Evolutionary conservation across 2,888 invertebrate species (phyloP).

Genomic region (Mythimna pallens): DNA sequence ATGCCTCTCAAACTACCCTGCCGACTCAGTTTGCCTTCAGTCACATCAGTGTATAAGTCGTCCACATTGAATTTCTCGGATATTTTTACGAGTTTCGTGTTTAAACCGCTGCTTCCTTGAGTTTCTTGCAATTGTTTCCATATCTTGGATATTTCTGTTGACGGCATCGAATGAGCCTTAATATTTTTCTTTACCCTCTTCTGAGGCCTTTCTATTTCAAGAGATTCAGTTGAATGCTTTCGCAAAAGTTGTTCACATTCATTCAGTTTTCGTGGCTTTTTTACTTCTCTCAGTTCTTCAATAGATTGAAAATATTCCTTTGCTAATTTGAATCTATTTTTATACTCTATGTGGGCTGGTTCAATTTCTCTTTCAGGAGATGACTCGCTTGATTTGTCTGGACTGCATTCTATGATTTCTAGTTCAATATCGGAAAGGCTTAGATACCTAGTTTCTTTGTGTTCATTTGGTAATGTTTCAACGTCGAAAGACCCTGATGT

Average conservation of each 20-base stretch:
- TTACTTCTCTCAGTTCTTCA: conserved; percentile 82
- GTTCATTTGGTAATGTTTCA: conserved; percentile 68
- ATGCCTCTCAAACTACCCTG: conserved; percentile 89
- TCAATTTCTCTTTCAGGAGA: conserved; percentile 74
- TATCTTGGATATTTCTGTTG: conserved; percentile 85
- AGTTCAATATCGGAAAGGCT: conserved; percentile 86
- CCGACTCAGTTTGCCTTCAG: conserved; percentile 85
- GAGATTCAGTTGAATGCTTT: conserved; percentile 83
- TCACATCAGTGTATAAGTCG: conserved; percentile 87
- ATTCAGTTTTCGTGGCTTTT: conserved; percentile 79
- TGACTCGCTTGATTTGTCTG: conserved; percentile 74
- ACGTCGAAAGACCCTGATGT: conserved; percentile 73
- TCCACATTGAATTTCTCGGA: conserved; percentile 89
- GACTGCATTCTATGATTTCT: conserved; percentile 83
- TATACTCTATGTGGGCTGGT: conserved; percentile 80
- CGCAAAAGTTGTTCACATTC: conserved; percentile 83
- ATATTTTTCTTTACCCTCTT: conserved; percentile 79
- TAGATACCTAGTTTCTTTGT: conserved; percentile 78
- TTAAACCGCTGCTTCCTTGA: conserved; percentile 65
- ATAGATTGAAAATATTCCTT: conserved; percentile 88
- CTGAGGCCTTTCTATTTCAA: conserved; percentile 73
- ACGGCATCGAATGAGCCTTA: conserved; percentile 85
- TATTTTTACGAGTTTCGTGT: conserved; percentile 83
- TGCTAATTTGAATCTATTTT: conserved; percentile 86
- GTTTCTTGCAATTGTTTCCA: conserved; percentile 82